A percentile compares a stretch with the other conserved stretches of the same genome.
These are phyloP conservation scores for Sanderia malayensis DNA, from an alignment of 30 jellyfish, hydroid and myxozoan species.

Conservation along the genomic window DNA sequence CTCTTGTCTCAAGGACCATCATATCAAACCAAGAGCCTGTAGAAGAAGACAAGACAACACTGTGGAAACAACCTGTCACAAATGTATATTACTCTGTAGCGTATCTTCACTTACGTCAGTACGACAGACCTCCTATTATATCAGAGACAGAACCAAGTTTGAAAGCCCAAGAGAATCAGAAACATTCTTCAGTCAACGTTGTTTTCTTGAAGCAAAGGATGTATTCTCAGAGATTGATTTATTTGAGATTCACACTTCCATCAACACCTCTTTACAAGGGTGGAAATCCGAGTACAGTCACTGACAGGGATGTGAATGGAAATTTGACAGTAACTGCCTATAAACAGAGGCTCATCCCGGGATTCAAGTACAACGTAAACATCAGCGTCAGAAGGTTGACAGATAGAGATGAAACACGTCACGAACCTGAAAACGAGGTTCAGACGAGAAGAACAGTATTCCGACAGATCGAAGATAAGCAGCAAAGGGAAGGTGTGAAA, in stretches of 20 bases:
- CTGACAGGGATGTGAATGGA: conserved; percentile 7
- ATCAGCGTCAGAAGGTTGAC: not conserved
- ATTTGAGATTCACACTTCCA: conserved; percentile 6
- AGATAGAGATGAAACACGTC: not conserved
- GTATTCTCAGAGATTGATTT: not conserved
- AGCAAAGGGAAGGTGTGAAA: no score
- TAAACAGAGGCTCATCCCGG: not conserved
- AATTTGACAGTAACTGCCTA: not conserved
- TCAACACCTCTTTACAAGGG: not conserved
- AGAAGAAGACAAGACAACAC: no score
- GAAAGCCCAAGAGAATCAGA: no score
- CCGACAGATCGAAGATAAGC: not conserved
- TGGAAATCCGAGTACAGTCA: not conserved
- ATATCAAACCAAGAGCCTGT: no score
- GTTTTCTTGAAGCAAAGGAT: not conserved
- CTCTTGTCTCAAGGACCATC: conserved; percentile 6
- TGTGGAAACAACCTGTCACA: no score
- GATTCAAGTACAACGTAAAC: conserved; percentile 2
- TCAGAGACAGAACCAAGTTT: no score
- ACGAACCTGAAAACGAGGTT: not conserved
- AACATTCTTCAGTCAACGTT: not conserved
- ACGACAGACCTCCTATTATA: no score
- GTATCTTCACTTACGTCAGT: no score
- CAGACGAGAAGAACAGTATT: not conserved
- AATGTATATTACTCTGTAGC: no score